Conservation (phyloP, 2,888 invertebrate species). For the Zeuzera pyrina region DNA sequence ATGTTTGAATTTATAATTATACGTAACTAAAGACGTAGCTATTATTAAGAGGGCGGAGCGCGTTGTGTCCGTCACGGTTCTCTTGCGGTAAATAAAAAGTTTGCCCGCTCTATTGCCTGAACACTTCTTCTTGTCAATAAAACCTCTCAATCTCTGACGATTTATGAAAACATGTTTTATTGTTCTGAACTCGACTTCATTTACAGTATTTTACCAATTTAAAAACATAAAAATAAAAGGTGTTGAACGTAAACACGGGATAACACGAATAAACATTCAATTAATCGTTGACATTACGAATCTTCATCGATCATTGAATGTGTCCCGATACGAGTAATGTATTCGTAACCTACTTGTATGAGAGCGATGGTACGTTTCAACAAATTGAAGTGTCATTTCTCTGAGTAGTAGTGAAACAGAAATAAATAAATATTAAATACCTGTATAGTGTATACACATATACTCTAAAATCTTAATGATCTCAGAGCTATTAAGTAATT, state of each 20-base stretch:
- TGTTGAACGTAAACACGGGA: constrained; percentile 20
- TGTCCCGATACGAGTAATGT: constrained; percentile 37
- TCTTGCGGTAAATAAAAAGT: constrained; percentile 28
- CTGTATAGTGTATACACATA: too few relatives aligned
- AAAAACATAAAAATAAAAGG: constrained; percentile 14
- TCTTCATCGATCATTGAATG: constrained; percentile 42
- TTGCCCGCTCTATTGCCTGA: constrained; percentile 22
- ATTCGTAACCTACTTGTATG: constrained; percentile 40
- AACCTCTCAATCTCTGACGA: constrained; percentile 32
- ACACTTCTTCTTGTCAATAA: constrained; percentile 5
- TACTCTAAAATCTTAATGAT: too few relatives aligned
- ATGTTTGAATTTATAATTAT: constrained; percentile 68
- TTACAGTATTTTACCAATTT: constrained; percentile 29
- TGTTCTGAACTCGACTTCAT: constrained; percentile 23
- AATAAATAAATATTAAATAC: too few relatives aligned
- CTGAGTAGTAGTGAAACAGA: constrained; percentile 33
- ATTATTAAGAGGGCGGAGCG: constrained; percentile 57
- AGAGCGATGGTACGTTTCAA: constrained; percentile 23
- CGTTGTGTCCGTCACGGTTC: constrained; percentile 49
- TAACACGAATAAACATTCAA: constrained; percentile 36
- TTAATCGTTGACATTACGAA: constrained; percentile 41
- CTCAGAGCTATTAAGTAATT: too few relatives aligned
- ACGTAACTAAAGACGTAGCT: constrained; percentile 61
- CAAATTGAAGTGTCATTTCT: constrained; percentile 53
- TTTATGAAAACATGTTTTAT: constrained; percentile 23